A percentile compares a stretch with the other conserved stretches of the same genome.
phyloP scores from a whole-genome alignment of 2,113 vertebrate genomes.

The Lepisosteus osseus region DNA sequence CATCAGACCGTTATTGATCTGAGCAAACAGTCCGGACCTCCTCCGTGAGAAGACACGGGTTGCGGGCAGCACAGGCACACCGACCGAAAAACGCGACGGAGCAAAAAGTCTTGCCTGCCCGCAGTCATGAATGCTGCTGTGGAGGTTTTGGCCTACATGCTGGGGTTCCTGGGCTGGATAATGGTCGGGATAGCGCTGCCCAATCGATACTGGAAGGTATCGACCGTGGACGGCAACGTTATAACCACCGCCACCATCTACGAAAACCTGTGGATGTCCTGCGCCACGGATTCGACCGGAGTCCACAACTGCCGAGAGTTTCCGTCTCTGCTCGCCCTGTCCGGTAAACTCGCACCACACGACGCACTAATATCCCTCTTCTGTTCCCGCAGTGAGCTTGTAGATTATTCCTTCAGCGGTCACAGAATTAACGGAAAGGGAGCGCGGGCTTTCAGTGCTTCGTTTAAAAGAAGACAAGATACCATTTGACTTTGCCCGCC shows the following conservation, averaged over 20 bases:
- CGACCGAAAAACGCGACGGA: background rate
- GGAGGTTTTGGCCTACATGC: conserved; percentile 50
- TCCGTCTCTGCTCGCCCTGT: conserved; percentile 73
- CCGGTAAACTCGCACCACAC: conserved; percentile 54
- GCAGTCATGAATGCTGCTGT: conserved; percentile 45
- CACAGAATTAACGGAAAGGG: too few species aligned
- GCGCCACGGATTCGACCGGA: conserved; percentile 74
- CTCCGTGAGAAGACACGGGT: background rate
- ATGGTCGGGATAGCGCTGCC: conserved; percentile 51
- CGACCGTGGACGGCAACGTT: conserved; percentile 67
- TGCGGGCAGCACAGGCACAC: background rate
- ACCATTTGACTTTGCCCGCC: too few species aligned
- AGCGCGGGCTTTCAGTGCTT: too few species aligned
- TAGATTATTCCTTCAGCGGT: too few species aligned
- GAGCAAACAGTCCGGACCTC: background rate
- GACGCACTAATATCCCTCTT: too few species aligned
- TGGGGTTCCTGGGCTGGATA: conserved; percentile 59
- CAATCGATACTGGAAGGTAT: conserved; percentile 60
- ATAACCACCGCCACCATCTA: conserved; percentile 79
- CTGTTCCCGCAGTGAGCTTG: too few species aligned
- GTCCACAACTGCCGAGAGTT: conserved; percentile 83
- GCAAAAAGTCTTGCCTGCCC: background rate
- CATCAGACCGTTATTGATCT: background rate
- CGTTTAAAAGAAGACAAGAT: too few species aligned
- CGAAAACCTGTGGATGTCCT: conserved; percentile 83